These are phyloP conservation scores for Nephrocerus scutellatus DNA, from an alignment of 2,888 invertebrate genomes.

Conservation along the genomic window DNA sequence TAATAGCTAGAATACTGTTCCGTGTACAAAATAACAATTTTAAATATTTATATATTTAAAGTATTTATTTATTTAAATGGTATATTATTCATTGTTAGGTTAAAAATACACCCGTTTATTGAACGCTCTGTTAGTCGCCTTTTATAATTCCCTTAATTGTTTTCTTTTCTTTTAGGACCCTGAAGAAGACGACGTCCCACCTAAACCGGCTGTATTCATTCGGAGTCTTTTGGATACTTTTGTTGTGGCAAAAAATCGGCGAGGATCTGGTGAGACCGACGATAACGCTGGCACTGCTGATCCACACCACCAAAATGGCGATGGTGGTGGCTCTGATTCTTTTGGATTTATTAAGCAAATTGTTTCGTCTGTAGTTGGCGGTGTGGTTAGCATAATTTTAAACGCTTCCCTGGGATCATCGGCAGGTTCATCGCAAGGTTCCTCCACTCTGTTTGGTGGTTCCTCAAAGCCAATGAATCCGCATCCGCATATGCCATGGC, in stretches of 20 bases:
- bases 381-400: constrained; percentile 37
- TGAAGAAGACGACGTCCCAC: constrained; percentile 42
- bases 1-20: constrained; percentile 11
- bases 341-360: constrained; percentile 42
- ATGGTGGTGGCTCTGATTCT: constrained; percentile 35
- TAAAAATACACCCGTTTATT: neutral
- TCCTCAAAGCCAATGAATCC: constrained; percentile 21
- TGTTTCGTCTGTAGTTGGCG: constrained; percentile 40
- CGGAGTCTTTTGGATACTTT: constrained; percentile 39
- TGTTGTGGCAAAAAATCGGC: constrained; percentile 37
- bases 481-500: constrained; percentile 18
- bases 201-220: constrained; percentile 39
- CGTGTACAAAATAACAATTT: neutral
- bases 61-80: neutral
- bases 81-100: neutral
- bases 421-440: constrained; percentile 41
- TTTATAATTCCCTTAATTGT: no score
- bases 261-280: constrained; percentile 22
- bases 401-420: constrained; percentile 43
- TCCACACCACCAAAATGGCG: neutral
- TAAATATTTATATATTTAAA: constrained; percentile 2
- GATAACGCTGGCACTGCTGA: constrained; percentile 3
- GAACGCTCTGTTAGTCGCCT: no score
- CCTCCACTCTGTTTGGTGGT: constrained; percentile 29
- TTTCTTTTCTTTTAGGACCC: constrained; percentile 38